phyloP scores from a whole-genome alignment of 2,888 invertebrate genomes.

The Synanthedon myopaeformis region DNA sequence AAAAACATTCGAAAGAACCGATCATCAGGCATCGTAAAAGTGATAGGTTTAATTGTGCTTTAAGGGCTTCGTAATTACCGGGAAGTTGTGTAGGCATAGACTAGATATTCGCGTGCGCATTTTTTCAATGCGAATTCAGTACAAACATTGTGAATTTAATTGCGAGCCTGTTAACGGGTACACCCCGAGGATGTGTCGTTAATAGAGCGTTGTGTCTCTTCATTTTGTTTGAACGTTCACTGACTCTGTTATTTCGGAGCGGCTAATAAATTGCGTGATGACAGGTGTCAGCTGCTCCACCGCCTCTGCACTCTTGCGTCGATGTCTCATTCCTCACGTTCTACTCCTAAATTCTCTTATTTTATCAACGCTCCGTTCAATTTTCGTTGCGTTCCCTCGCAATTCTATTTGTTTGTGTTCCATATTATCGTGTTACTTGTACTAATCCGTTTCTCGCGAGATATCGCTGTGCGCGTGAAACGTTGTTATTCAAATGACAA shows the following conservation, averaged over 20 bases:
- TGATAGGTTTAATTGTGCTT: constrained; percentile 22
- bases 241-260: constrained; percentile 68
- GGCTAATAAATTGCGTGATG: constrained; percentile 69
- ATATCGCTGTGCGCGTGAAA: not conserved
- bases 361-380: constrained; percentile 68
- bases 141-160: constrained; percentile 43
- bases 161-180: constrained; percentile 44
- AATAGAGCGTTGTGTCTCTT: constrained; percentile 64
- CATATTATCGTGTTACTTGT: constrained; percentile 34
- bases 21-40: constrained; percentile 19
- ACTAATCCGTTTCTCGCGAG: constrained; percentile 28
- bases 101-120: constrained; percentile 8
- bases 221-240: constrained; percentile 65
- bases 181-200: constrained; percentile 55
- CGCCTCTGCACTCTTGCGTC: constrained; percentile 71
- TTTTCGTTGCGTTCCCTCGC: constrained; percentile 59
- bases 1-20: constrained; percentile 12
- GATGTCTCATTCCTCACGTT: constrained; percentile 70
- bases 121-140: constrained; percentile 15
- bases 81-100: constrained; percentile 3
- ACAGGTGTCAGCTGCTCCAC: constrained; percentile 69
- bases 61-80: constrained; percentile 15
- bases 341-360: constrained; percentile 67
- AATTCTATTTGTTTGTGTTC: constrained; percentile 54
- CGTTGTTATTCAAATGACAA: not conserved